Evolutionary conservation across 2,797 vertebrate genomes (phyloP).

Genomic region (Tragopan temminckii): DNA sequence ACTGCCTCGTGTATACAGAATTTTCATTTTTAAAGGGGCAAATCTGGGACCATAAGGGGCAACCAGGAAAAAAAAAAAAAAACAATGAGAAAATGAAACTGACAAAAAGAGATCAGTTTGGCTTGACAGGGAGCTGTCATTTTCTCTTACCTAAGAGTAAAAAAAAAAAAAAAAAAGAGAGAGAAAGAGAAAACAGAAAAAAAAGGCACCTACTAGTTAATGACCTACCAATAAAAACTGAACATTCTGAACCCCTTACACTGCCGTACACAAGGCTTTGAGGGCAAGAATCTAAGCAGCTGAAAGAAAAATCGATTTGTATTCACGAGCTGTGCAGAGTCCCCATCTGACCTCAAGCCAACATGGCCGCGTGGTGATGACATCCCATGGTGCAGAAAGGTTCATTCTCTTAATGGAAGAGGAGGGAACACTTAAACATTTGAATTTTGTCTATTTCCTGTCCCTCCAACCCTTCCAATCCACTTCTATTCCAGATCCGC

Average conservation of each 20-base stretch:
- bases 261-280: neutral
- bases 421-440: neutral
- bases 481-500: neutral
- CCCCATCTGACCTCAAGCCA: neutral
- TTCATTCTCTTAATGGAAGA: neutral
- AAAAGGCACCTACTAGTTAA: neutral
- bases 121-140: neutral
- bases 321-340: neutral
- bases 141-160: neutral
- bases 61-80: neutral
- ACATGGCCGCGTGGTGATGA: neutral
- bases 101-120: neutral
- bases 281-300: neutral
- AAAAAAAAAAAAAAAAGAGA: no score
- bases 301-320: neutral
- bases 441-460: neutral
- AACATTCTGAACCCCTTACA: neutral
- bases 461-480: neutral
- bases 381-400: neutral
- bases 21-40: neutral
- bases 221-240: neutral
- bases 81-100: neutral
- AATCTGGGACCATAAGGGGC: neutral
- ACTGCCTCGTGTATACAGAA: neutral
- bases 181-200: rapidly evolving